phyloP scores from a whole-genome alignment of 1,140 invertebrate species.

The Paraescarpia echinospica region DNA sequence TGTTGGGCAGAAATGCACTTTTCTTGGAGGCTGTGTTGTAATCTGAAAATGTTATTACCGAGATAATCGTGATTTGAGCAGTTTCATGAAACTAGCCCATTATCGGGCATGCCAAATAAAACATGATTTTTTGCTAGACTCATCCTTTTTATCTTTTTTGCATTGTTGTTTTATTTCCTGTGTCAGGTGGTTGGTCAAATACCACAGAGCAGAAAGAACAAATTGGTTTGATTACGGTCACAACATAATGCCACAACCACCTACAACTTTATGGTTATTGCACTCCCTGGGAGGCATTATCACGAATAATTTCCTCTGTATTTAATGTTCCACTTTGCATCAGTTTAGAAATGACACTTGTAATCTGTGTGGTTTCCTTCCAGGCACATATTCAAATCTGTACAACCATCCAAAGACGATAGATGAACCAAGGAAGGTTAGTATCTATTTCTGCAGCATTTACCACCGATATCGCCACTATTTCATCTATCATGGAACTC shows the following conservation, averaged over 20 bases:
- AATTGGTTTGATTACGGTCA: neutral
- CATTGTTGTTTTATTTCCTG: no score
- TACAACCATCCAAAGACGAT: slow-evolving; percentile 91
- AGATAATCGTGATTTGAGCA: no score
- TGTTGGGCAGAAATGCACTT: no score
- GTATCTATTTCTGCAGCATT: neutral
- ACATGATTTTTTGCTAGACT: no score
- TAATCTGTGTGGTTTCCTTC: neutral
- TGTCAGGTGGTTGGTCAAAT: no score
- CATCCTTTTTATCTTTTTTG: no score
- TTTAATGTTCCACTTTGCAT: neutral
- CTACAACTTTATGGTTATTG: neutral
- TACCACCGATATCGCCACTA: neutral
- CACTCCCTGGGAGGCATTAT: neutral
- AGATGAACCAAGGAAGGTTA: slow-evolving; percentile 70
- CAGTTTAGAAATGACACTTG: neutral
- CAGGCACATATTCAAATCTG: slow-evolving; percentile 80
- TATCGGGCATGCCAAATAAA: no score
- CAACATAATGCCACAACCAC: neutral
- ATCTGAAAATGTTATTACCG: no score
- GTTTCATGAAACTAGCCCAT: no score
- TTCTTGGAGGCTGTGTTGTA: no score
- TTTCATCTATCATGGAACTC: no score
- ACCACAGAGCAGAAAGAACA: no score
- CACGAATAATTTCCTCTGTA: neutral